Conservation (phyloP, 2,113 vertebrate genomes). For the Labeo rohita region DNA sequence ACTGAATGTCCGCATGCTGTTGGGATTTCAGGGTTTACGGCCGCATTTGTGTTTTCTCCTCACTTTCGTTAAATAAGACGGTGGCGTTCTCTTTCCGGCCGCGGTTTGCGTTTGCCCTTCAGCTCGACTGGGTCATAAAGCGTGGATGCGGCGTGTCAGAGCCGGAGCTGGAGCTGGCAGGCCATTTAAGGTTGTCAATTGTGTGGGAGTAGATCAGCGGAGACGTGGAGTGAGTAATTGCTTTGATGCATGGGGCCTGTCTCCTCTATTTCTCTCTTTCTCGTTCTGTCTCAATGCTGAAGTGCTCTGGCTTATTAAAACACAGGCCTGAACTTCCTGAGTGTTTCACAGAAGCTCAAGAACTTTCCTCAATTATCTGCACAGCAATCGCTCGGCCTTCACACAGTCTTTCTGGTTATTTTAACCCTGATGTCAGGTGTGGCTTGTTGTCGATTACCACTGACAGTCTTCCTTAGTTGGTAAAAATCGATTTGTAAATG, state of each 20-base stretch:
- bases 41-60: background rate
- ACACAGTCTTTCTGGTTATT: background rate
- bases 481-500: background rate
- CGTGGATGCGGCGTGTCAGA: constrained; percentile 57
- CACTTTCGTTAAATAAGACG: background rate
- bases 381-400: background rate
- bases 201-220: constrained; percentile 52
- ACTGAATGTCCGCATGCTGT: background rate
- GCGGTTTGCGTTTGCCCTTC: constrained; percentile 29
- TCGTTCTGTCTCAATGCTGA: background rate
- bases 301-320: background rate
- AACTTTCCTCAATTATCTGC: background rate
- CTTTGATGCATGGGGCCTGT: constrained; percentile 38
- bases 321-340: background rate
- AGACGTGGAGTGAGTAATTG: constrained; percentile 55
- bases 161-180: constrained; percentile 49
- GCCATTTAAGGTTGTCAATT: constrained; percentile 58
- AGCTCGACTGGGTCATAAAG: constrained; percentile 37
- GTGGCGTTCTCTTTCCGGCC: background rate
- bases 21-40: background rate
- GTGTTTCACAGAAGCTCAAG: background rate
- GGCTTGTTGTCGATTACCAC: background rate
- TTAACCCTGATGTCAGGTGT: background rate
- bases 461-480: background rate
- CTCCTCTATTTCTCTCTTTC: background rate